Evolutionary conservation across 92 coral and sea anemone genomes (phyloP).

Genomic region (Meandrina meandrites): DNA sequence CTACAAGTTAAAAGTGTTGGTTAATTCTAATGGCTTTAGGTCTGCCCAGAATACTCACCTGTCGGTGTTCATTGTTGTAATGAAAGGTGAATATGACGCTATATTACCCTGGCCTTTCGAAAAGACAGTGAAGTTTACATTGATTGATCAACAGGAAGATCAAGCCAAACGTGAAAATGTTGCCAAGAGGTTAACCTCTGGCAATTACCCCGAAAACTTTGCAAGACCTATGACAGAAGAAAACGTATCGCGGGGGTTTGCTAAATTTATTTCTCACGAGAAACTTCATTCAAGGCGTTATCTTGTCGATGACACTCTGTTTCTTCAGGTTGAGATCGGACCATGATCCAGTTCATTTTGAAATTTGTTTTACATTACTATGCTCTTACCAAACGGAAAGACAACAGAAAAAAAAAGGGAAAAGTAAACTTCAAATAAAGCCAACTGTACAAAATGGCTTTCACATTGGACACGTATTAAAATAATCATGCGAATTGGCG

Average conservation of each 20-base stretch:
- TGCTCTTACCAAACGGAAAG: not conserved
- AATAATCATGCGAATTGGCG: too few species aligned
- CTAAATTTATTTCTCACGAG: slow-evolving; percentile 14
- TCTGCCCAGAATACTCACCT: slow-evolving; percentile 14
- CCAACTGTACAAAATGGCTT: too few species aligned
- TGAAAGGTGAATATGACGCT: slow-evolving; percentile 63
- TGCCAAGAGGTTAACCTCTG: not conserved
- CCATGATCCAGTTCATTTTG: not conserved
- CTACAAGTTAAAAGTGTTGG: slow-evolving; percentile 41
- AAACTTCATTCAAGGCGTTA: slow-evolving; percentile 25
- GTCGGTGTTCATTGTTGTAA: slow-evolving; percentile 29
- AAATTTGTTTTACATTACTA: too few species aligned
- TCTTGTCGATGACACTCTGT: slow-evolving; percentile 48
- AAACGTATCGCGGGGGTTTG: not conserved
- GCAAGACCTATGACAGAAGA: slow-evolving; percentile 31
- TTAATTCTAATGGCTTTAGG: slow-evolving; percentile 28
- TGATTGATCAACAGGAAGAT: slow-evolving; percentile 57
- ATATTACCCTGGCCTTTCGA: slow-evolving; percentile 63
- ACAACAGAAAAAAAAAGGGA: too few species aligned
- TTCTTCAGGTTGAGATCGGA: slow-evolving; percentile 34
- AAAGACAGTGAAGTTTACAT: slow-evolving; percentile 41
- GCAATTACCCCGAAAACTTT: not conserved
- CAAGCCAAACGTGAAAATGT: slow-evolving; percentile 20
- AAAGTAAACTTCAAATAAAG: too few species aligned
- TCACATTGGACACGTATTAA: too few species aligned